A percentile compares a stretch with the other conserved stretches of the same genome.
phyloP scores from a whole-genome alignment of 2,113 vertebrate genomes.

The Antigone vipio region DNA sequence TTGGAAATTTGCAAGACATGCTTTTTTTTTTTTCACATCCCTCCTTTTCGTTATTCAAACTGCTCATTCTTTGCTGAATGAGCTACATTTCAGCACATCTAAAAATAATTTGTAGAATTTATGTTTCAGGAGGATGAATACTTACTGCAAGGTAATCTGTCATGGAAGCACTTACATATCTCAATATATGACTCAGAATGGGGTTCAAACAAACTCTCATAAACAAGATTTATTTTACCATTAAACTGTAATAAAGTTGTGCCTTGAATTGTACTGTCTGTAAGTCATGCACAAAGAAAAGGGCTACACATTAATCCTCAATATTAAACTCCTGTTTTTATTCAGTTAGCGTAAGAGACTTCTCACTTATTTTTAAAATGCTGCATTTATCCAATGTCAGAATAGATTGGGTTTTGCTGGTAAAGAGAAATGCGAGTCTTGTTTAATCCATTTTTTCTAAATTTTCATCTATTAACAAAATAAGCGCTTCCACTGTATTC shows the following conservation, averaged over 20 bases:
- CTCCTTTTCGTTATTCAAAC: conserved; percentile 8
- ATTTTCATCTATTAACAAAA: not conserved
- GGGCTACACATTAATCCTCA: not conserved
- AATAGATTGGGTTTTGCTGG: not conserved
- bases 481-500: not conserved
- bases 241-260: not conserved
- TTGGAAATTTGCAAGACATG: not conserved
- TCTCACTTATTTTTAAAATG: not conserved
- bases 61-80: conserved; percentile 29
- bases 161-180: not conserved
- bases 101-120: conserved; percentile 27
- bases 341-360: not conserved
- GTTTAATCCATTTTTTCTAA: not conserved
- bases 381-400: not conserved
- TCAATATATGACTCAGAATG: conserved; percentile 3
- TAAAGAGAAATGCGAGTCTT: not conserved
- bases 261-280: not conserved
- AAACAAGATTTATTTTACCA: conserved; percentile 29
- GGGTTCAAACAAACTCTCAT: conserved; percentile 26
- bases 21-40: not conserved
- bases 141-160: conserved; percentile 23
- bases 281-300: not conserved
- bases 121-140: conserved; percentile 32
- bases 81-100: conserved; percentile 3
- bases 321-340: not conserved